Percentiles rank a stretch among this genome's conserved stretches.
Conservation (phyloP, 2,888 invertebrate species). For the Dusona sp. region DNA sequence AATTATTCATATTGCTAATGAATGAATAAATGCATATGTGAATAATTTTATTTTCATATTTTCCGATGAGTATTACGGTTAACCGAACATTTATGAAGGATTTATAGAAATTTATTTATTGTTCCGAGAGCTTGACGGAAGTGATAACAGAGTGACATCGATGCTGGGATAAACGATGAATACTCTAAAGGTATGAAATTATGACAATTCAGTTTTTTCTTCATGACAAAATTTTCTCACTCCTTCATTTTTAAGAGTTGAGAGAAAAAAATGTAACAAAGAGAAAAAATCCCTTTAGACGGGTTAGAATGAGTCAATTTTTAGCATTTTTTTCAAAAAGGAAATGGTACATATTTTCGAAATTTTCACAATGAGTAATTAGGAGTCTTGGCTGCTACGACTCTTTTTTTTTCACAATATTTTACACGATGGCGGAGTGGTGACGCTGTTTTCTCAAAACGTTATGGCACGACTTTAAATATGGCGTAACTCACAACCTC, state of each 20-base stretch:
- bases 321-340: too few species aligned
- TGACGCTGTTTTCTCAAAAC: too few species aligned
- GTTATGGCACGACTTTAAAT: too few species aligned
- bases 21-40: not conserved
- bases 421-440: too few species aligned
- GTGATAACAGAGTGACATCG: slow-evolving; percentile 72
- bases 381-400: too few species aligned
- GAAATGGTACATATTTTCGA: too few species aligned
- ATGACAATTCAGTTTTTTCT: not conserved
- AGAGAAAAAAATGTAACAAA: not conserved
- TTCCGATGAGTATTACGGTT: not conserved
- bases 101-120: not conserved
- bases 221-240: not conserved
- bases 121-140: slow-evolving; percentile 32
- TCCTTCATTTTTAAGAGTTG: not conserved
- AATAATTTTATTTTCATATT: not conserved
- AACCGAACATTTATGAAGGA: too few species aligned
- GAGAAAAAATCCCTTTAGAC: too few species aligned
- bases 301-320: too few species aligned
- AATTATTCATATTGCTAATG: not conserved
- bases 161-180: slow-evolving; percentile 69
- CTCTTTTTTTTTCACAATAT: too few species aligned
- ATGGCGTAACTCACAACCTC: too few species aligned
- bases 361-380: too few species aligned
- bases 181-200: not conserved